Conservation (phyloP, 2,797 vertebrate genomes). For the Crenichthys baileyi region DNA sequence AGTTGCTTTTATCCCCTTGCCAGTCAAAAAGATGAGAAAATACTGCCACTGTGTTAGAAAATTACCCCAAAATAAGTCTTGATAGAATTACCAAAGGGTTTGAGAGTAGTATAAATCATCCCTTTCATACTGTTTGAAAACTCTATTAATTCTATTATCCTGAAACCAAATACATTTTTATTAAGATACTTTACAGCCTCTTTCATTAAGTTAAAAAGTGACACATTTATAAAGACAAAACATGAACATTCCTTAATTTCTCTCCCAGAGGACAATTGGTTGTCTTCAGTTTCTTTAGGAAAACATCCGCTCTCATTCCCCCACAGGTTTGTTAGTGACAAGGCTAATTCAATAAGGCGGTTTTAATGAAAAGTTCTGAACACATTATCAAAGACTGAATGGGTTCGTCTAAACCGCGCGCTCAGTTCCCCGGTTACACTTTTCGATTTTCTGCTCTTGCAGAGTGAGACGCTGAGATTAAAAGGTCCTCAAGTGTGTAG, state of each 20-base stretch:
- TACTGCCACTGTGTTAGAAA: conserved; percentile 13
- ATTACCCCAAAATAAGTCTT: conserved; percentile 6
- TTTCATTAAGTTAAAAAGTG: not conserved
- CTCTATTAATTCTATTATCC: not conserved
- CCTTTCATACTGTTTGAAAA: conserved; percentile 13
- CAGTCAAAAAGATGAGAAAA: conserved; percentile 25
- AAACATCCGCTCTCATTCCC: conserved; percentile 7
- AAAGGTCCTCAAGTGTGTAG: conserved; percentile 41
- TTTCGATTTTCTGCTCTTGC: conserved; percentile 67
- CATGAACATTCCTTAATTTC: conserved; percentile 10
- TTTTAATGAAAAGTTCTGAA: conserved; percentile 54
- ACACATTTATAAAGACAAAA: not conserved
- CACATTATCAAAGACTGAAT: conserved; percentile 40
- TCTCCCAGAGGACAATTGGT: conserved; percentile 8
- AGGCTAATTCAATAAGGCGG: conserved; percentile 43
- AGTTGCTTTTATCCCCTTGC: conserved; percentile 34
- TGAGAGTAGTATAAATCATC: conserved; percentile 4
- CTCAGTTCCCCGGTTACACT: conserved; percentile 36
- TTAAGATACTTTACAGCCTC: not conserved
- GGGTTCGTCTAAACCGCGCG: conserved; percentile 27
- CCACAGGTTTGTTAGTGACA: conserved; percentile 38
- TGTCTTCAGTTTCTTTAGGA: conserved; percentile 12
- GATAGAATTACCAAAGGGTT: conserved; percentile 9
- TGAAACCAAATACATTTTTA: not conserved
- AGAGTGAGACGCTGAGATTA: conserved; percentile 59